These are phyloP conservation scores for Trilocha varians DNA, from an alignment of 2,888 invertebrate species.

Conservation along the genomic window DNA sequence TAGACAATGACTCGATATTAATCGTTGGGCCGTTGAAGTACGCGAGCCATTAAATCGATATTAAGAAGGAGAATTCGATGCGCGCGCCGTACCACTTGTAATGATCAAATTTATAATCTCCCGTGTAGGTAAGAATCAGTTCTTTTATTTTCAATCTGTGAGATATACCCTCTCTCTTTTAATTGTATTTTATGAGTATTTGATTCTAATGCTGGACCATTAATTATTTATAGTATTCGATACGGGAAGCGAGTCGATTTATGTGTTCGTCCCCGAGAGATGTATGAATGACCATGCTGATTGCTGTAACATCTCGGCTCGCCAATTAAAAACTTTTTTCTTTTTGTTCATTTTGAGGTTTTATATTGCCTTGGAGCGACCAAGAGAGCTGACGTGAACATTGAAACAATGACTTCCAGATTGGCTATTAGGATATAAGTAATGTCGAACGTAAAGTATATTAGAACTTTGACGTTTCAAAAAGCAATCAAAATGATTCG, in stretches of 20 bases:
- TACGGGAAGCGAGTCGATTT: conserved; percentile 64
- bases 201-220: conserved; percentile 71
- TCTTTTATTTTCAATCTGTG: conserved; percentile 64
- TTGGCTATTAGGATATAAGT: conserved; percentile 7
- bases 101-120: conserved; percentile 70
- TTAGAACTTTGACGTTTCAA: conserved; percentile 7
- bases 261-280: conserved; percentile 50
- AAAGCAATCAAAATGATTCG: conserved; percentile 23
- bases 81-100: conserved; percentile 63
- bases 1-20: conserved; percentile 50
- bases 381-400: neutral
- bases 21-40: conserved; percentile 55
- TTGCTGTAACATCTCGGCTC: conserved; percentile 23
- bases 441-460: conserved; percentile 4
- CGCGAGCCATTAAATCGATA: conserved; percentile 59
- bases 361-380: neutral
- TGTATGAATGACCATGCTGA: conserved; percentile 42
- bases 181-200: conserved; percentile 74
- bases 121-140: conserved; percentile 60
- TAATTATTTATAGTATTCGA: conserved; percentile 72
- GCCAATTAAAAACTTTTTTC: too few species aligned
- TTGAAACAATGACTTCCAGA: conserved; percentile 4
- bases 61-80: conserved; percentile 59
- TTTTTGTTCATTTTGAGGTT: neutral
- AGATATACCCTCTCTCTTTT: conserved; percentile 65